These are phyloP conservation scores for Bombus affinis DNA, from an alignment of 1,140 invertebrate species.

Conservation along the genomic window DNA sequence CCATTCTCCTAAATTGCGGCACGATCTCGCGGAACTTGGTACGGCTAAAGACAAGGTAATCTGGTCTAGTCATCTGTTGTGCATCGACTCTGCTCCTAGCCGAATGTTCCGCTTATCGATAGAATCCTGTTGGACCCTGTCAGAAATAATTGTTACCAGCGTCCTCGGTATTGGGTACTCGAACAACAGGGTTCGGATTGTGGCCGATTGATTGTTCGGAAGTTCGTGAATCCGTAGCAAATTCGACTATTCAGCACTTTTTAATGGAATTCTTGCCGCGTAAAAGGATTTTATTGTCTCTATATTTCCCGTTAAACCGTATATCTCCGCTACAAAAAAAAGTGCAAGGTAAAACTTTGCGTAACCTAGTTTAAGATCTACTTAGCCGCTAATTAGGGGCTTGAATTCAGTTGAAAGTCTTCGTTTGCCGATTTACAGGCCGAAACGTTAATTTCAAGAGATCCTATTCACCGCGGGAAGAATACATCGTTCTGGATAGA, in stretches of 20 bases:
- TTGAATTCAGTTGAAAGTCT: neutral
- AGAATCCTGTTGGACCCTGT: neutral
- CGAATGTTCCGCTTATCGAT: neutral
- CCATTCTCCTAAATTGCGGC: slow-evolving; percentile 7
- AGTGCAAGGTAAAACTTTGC: neutral
- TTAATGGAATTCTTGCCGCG: neutral
- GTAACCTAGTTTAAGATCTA: slow-evolving; percentile 7
- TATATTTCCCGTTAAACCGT: neutral
- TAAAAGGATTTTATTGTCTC: neutral
- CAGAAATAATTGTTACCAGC: neutral
- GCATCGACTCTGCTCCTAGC: neutral
- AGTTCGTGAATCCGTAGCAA: no score
- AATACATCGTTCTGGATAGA: neutral
- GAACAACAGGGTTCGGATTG: neutral
- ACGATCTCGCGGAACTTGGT: slow-evolving; percentile 10
- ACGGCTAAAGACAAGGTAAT: neutral
- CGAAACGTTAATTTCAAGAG: neutral
- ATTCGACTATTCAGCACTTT: neutral
- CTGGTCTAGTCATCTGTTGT: neutral
- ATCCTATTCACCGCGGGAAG: neutral
- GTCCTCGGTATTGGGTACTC: neutral
- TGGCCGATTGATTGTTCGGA: neutral
- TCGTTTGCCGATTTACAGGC: neutral
- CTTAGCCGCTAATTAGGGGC: slow-evolving; percentile 9
- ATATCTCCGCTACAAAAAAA: neutral